Conservation (phyloP, 2,113 vertebrate species). For the Colinus virginianus region DNA sequence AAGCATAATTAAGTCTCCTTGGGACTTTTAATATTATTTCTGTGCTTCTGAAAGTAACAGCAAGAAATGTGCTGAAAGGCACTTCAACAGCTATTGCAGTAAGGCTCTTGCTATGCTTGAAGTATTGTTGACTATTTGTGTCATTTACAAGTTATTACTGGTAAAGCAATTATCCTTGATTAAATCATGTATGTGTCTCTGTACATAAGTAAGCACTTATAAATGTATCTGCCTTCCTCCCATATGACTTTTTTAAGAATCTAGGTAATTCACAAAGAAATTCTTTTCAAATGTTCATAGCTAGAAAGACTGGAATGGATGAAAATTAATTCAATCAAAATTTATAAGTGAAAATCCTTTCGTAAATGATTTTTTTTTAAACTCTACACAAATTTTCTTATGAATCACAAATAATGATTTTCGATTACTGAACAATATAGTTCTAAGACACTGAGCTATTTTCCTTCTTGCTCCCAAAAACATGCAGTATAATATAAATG, state of each 20-base stretch:
- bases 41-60: slow-evolving; percentile 16
- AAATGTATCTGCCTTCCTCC: neutral
- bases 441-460: neutral
- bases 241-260: neutral
- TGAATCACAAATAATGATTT: neutral
- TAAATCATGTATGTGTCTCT: neutral
- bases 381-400: neutral
- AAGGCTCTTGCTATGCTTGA: neutral
- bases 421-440: neutral
- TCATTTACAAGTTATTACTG: neutral
- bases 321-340: neutral
- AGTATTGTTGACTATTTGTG: neutral
- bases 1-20: slow-evolving; percentile 12
- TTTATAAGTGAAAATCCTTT: neutral
- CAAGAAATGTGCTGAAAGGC: neutral
- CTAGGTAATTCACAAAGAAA: neutral
- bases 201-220: neutral
- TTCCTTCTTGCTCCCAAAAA: neutral
- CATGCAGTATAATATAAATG: neutral
- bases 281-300: neutral
- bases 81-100: neutral
- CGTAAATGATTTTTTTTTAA: neutral
- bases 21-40: slow-evolving; percentile 10
- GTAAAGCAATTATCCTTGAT: slow-evolving; percentile 2
- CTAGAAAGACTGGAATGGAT: neutral